Evolutionary conservation across 2,797 vertebrate genomes (phyloP).

Genomic region (Arnoldichthys spilopterus): DNA sequence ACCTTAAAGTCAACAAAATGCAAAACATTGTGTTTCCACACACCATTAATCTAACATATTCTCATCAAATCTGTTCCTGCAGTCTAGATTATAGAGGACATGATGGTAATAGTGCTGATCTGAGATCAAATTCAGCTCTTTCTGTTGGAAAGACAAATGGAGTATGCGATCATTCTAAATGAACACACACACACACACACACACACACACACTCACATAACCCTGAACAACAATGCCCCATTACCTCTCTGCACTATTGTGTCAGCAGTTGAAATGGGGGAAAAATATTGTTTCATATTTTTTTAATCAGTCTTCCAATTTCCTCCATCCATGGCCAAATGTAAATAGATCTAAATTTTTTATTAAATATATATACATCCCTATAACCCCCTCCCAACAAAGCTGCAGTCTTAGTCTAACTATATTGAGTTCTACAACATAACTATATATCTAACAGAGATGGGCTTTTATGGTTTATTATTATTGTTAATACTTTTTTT

Average conservation of each 20-base stretch:
- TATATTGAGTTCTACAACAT: background rate
- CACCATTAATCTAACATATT: background rate
- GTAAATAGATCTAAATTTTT: background rate
- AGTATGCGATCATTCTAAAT: background rate
- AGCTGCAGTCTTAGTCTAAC: too few species aligned
- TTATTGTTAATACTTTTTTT: too few species aligned
- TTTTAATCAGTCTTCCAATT: constrained; percentile 11
- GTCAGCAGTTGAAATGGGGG: constrained; percentile 5
- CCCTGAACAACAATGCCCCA: constrained; percentile 8
- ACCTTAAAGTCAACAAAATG: background rate
- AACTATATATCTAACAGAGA: background rate
- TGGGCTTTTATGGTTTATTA: too few species aligned
- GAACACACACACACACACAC: background rate
- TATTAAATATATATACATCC: background rate
- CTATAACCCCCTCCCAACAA: background rate
- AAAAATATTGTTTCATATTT: background rate
- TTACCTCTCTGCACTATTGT: constrained; percentile 10
- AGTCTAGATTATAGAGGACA: background rate
- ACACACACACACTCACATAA: background rate
- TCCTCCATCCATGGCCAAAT: background rate
- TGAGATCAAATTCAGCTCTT: background rate
- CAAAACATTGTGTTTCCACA: background rate
- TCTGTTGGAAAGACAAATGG: background rate
- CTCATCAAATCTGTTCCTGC: background rate
- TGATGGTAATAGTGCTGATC: background rate